Conservation (phyloP, 2,797 vertebrate genomes). For the Merluccius polli region DNA sequence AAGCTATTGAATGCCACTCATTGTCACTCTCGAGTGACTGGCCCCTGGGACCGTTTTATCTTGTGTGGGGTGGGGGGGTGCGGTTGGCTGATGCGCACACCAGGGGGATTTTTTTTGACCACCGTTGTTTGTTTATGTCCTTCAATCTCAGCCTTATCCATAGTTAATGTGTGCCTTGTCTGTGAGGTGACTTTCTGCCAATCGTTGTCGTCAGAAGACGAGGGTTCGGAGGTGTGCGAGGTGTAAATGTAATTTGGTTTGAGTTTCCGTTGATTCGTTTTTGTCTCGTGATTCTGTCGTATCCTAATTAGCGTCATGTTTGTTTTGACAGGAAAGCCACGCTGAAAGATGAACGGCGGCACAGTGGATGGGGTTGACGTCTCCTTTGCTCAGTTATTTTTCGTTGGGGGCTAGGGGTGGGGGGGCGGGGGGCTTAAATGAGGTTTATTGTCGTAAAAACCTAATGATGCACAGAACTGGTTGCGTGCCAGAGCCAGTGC, state of each 20-base stretch:
- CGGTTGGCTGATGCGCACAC: not conserved
- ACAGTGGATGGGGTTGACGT: not conserved
- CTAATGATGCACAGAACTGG: conserved; percentile 8
- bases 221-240: not conserved
- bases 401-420: not conserved
- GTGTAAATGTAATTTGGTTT: not conserved
- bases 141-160: not conserved
- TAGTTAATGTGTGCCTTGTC: not conserved
- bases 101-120: no score
- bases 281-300: not conserved
- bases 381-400: conserved; percentile 3
- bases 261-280: not conserved
- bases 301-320: not conserved
- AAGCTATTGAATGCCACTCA: conserved; percentile 45
- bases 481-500: conserved; percentile 30
- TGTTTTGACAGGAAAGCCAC: not conserved
- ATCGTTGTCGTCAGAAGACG: not conserved
- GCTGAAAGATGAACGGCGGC: not conserved
- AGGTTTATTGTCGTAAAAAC: conserved; percentile 12
- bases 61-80: not conserved
- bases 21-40: conserved; percentile 33
- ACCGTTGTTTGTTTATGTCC: no score
- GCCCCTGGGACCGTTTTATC: not conserved
- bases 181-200: not conserved
- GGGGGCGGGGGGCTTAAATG: conserved; percentile 2